Evolutionary conservation across 2,113 vertebrate genomes (phyloP), one percentile per base, ranked within the genome.

Genomic region (Tragelaphus scriptus): DNA sequence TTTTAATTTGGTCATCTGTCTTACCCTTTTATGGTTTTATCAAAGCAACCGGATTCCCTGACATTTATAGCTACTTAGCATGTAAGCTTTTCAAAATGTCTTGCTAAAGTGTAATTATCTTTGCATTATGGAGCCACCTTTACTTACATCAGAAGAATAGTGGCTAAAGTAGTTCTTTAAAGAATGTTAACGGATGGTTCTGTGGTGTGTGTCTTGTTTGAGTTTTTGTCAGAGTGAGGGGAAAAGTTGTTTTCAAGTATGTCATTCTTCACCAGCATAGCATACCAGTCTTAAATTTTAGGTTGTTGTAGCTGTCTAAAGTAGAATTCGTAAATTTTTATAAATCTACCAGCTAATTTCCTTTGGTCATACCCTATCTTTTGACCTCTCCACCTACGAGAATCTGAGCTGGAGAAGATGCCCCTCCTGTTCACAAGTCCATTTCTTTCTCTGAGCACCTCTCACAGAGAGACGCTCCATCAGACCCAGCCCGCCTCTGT

Each of bases 51-150:
- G 53, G 68, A 47, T 91, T 90, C 65, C 61, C 86, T 90, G 53
- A 82, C 75, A 96, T 82, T 95, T 88, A 47, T 26, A n/a, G 53
- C 36, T 97, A n/a, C 26, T 71, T 94, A 92, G 14, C 61, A 61
- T 90, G 51, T 56, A 71, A 49, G 8, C 44, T 82, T 96, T 95
- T 90, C 88, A 98, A 97, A 98, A 65, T 97, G 94, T 96, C 97
- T 95, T 98, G 95, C 98, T 98, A 96, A 98, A 98, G 63, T 95
- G 58, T 96, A 96, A 85, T 98, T 98, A 95, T 49, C 96, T 92
- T 88, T 89, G n/a, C 61, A 94, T 97, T 93, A 28, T 93, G 85
- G 26, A 96, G 95, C 61, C 88, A 95, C 47, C 92, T 97, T 98
- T 65, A 95, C 90, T 96, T 93, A 96, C 97, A 85, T 92, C 87